phyloP scores from a whole-genome alignment of 35 echinoderm and acorn worm genomes.

The Apostichopus japonicus region DNA sequence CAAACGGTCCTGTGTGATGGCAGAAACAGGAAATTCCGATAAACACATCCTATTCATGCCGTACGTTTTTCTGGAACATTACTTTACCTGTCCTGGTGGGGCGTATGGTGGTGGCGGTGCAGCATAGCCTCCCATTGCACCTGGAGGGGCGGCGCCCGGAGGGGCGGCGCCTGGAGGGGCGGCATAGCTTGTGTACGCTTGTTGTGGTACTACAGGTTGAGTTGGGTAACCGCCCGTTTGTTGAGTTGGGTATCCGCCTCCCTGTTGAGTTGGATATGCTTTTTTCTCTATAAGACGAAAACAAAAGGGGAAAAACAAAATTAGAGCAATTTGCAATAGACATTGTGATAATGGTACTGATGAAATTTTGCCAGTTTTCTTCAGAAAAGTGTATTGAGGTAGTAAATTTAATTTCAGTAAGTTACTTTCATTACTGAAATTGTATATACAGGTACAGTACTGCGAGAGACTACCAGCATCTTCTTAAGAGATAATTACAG shows the following conservation, averaged over 20 bases:
- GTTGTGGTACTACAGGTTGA: slow-evolving; percentile 16
- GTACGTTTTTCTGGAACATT: not conserved
- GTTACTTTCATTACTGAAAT: too few species aligned
- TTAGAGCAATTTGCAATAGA: too few species aligned
- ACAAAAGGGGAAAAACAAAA: not conserved
- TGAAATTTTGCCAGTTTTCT: too few species aligned
- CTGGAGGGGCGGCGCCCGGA: not conserved
- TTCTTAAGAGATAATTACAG: too few species aligned
- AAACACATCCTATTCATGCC: too few species aligned
- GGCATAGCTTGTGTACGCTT: slow-evolving; percentile 27
- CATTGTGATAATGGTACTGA: too few species aligned
- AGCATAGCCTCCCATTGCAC: not conserved
- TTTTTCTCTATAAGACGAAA: not conserved
- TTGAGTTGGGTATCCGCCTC: slow-evolving; percentile 17
- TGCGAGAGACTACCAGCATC: too few species aligned
- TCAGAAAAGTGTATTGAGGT: too few species aligned
- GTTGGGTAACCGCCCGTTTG: not conserved
- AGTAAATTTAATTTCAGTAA: too few species aligned
- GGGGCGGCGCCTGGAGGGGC: not conserved
- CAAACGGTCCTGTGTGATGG: too few species aligned
- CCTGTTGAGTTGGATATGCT: slow-evolving; percentile 1
- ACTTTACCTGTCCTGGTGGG: slow-evolving; percentile 37
- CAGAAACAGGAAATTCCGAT: too few species aligned
- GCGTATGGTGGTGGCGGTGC: slow-evolving; percentile 41
- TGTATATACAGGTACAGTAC: too few species aligned